phyloP scores from a whole-genome alignment of 2,797 vertebrate genomes.

The Corythornis leucogaster region DNA sequence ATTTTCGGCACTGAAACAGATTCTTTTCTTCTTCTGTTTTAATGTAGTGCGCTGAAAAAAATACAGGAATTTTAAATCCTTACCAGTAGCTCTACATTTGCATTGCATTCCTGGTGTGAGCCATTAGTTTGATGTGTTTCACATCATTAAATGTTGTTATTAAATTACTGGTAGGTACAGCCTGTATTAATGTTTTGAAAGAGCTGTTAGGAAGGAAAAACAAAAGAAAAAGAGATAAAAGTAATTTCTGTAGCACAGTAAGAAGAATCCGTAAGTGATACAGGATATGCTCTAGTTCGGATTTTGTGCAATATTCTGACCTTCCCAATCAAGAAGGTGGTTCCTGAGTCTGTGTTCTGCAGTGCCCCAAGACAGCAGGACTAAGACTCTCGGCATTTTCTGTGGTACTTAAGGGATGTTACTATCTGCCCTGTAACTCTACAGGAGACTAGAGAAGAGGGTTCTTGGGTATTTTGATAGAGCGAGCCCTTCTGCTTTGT shows the following conservation, averaged over 20 bases:
- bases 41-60: neutral
- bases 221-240: neutral
- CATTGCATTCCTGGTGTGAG: neutral
- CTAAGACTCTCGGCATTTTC: no score
- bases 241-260: neutral
- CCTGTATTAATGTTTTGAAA: neutral
- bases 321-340: neutral
- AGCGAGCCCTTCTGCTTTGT: no score
- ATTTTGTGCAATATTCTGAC: neutral
- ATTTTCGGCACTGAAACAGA: neutral
- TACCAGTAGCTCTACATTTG: neutral
- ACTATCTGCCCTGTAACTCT: no score
- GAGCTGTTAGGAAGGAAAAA: neutral
- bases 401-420: no score
- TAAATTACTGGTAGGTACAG: neutral
- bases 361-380: no score
- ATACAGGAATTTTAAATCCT: neutral
- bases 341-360: no score
- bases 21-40: neutral
- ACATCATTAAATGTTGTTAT: neutral
- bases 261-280: neutral
- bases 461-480: no score
- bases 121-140: neutral
- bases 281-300: fast-evolving
- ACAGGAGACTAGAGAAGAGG: no score